Conservation (phyloP, 2,797 vertebrate species). For the Arrhamphus sclerolepis region DNA sequence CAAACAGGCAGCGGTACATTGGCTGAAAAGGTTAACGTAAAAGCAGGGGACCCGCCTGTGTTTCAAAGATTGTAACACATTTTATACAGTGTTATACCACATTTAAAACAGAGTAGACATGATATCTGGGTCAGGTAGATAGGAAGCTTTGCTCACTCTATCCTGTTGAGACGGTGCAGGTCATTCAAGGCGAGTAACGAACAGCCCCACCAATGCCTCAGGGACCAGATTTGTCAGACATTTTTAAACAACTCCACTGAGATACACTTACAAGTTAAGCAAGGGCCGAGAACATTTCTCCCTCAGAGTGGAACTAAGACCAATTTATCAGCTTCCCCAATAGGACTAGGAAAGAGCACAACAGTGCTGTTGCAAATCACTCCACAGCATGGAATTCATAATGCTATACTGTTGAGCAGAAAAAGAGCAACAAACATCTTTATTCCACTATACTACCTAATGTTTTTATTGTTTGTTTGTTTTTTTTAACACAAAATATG, state of each 20-base stretch:
- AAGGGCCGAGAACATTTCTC: not conserved
- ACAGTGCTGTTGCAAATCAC: constrained; percentile 1
- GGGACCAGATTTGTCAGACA: not conserved
- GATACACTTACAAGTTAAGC: not conserved
- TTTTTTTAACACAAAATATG: too few relatives aligned
- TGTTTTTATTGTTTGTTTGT: too few relatives aligned
- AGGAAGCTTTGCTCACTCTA: constrained; percentile 1
- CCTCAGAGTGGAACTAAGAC: not conserved
- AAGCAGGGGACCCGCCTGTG: not conserved
- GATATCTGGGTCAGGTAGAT: constrained; percentile 21
- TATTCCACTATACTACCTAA: too few relatives aligned
- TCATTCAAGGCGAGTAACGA: constrained; percentile 3
- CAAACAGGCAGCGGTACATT: constrained; percentile 34
- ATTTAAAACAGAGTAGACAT: constrained; percentile 16
- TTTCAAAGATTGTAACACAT: constrained; percentile 4
- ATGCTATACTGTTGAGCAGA: too few relatives aligned
- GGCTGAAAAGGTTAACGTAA: constrained; percentile 10
- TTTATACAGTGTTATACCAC: not conserved
- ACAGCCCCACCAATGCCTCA: constrained; percentile 1
- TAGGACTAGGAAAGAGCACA: too few relatives aligned
- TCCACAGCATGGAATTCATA: not conserved
- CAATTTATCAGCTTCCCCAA: not conserved
- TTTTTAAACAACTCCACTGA: not conserved
- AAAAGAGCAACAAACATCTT: too few relatives aligned
- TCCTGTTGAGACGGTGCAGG: constrained; percentile 15